Base-by-base conservation (phyloP, 2,888 invertebrate species). In the Hirtodrosophila cameraria region DNA sequence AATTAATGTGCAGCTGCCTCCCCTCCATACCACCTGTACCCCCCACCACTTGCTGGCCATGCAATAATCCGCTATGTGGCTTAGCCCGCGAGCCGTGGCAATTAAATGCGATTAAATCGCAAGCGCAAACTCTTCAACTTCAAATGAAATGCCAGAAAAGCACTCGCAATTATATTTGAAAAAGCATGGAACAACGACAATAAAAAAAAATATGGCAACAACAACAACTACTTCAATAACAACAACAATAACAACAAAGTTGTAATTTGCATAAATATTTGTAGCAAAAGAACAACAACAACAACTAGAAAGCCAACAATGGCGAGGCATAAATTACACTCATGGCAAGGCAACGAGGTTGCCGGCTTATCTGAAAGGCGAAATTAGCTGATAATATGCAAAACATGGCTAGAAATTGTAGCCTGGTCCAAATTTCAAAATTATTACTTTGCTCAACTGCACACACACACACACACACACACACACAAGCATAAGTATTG, bases 311-410 rank as follows among this genome's bases (percentile, higher is more conserved):
- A 28, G 54, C 45, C 70, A 54, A 54, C 69, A 61, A 66, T 77
- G 79, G 77, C 63, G 67, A 72, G 80, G 85, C 83, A 82, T 82
- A 85, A 82, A 82, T 82, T 82, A 82, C 63, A 85, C 83, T 80
- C 83, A 65, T 75, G 83, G 75, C 61, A 72, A 72, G 61, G 80
- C 80, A 80, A 77, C 70, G 67, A 70, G 82, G 70, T 74, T 78
- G 71, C 46, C 60, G 63, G 79, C 86, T 86, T 83, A 84, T 86
- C 83, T 84, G 66, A 74, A 62, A 74, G 65, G 76, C 77, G 64
- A 83, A 83, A 83, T 86, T 86, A 83, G 84, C 86, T 83, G 86
- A 83, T 83, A 83, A 83, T 86, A 83, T 83, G 83, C 83, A 83
- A 83, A 83, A 83, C 83, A 83, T 74, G 79, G 70, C 73, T 65